These are phyloP conservation scores for Centropristis striata DNA, from an alignment of 2,113 vertebrate genomes.

Conservation along the genomic window DNA sequence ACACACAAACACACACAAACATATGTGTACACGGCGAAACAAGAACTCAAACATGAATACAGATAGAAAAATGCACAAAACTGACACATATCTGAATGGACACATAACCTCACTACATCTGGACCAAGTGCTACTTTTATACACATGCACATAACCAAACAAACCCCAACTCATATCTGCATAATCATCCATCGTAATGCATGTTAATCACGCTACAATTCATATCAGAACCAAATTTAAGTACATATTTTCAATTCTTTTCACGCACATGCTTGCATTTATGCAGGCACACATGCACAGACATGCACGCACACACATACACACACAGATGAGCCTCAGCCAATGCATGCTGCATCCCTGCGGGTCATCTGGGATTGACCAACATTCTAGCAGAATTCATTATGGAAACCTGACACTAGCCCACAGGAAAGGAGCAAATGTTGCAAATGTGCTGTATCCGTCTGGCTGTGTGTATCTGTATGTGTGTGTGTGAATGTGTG, in stretches of 20 bases:
- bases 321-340: neutral
- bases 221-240: neutral
- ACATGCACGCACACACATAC: neutral
- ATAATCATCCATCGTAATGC: neutral
- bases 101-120: conserved; percentile 16
- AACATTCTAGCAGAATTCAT: conserved; percentile 66
- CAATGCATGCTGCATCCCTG: conserved; percentile 36
- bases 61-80: conserved; percentile 11
- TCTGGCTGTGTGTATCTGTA: conserved; percentile 25
- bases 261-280: neutral
- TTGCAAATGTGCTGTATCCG: conserved; percentile 44
- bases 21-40: conserved; percentile 30
- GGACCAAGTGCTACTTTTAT: conserved; percentile 2
- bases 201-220: neutral
- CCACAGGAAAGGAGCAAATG: conserved; percentile 58
- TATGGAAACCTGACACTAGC: conserved; percentile 73
- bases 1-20: conserved; percentile 34
- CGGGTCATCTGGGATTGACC: conserved; percentile 64
- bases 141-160: neutral
- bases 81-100: conserved; percentile 13
- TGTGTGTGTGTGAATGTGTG: conserved; percentile 9
- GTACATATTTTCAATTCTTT: neutral
- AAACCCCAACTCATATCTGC: neutral
- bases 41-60: conserved; percentile 18
- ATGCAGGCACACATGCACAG: neutral